A percentile compares a stretch with the other conserved stretches of the same genome.
phyloP scores from a whole-genome alignment of 2,888 invertebrate species.

The Iselma pallidipennis region DNA sequence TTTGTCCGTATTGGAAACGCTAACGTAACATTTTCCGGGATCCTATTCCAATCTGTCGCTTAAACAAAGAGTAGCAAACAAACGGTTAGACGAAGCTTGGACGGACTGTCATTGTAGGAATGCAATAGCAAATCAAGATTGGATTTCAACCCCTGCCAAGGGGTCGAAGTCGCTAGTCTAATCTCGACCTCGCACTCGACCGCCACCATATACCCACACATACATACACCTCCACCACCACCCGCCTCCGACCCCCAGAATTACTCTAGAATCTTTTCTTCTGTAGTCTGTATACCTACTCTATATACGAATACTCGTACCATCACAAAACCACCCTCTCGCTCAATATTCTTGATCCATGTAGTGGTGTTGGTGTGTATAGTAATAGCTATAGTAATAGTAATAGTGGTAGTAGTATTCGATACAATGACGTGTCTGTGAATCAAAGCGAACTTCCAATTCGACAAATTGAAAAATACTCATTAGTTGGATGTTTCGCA shows the following conservation, averaged over 20 bases:
- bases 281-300: slow-evolving; percentile 6
- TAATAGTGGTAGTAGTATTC: slow-evolving; percentile 1
- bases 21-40: slow-evolving; percentile 6
- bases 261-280: slow-evolving; percentile 14
- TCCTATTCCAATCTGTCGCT: slow-evolving; percentile 47
- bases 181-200: slow-evolving; percentile 55
- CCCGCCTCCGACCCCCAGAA: slow-evolving; percentile 1
- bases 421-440: slow-evolving; percentile 53
- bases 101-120: slow-evolving; percentile 56
- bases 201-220: slow-evolving; percentile 25
- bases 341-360: background rate
- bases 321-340: background rate
- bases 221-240: background rate
- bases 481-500: slow-evolving; percentile 57
- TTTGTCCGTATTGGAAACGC: background rate
- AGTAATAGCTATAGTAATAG: no score
- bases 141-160: slow-evolving; percentile 54
- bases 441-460: slow-evolving; percentile 55
- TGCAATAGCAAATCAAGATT: slow-evolving; percentile 59
- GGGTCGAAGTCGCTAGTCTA: slow-evolving; percentile 55
- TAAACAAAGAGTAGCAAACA: slow-evolving; percentile 50
- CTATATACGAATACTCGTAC: slow-evolving; percentile 1
- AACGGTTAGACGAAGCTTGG: slow-evolving; percentile 30
- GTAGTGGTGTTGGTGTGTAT: background rate
- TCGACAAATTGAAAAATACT: slow-evolving; percentile 59